A percentile compares a stretch with the other conserved stretches of the same genome.
Evolutionary conservation across 2,888 invertebrate species (phyloP).

Genomic region (Acanthopleura granulata): DNA sequence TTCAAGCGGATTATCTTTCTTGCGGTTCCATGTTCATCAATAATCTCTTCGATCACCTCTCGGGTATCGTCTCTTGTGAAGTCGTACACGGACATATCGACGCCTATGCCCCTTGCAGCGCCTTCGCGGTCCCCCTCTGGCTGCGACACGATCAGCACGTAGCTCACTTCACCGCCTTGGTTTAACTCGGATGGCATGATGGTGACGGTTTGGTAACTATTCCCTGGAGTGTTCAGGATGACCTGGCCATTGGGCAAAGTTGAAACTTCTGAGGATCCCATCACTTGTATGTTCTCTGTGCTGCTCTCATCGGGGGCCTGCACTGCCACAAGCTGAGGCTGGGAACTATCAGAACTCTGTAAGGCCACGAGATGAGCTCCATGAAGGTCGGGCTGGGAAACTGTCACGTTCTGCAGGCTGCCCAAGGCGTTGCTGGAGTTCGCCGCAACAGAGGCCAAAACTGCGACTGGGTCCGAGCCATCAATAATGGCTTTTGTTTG

Average conservation of each 20-base stretch:
- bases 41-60: constrained; percentile 51
- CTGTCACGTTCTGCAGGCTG: constrained; percentile 34
- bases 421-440: constrained; percentile 36
- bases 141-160: constrained; percentile 85
- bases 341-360: constrained; percentile 54
- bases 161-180: constrained; percentile 87
- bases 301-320: constrained; percentile 42
- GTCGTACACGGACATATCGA: constrained; percentile 79
- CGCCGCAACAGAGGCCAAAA: constrained; percentile 47
- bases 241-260: constrained; percentile 23
- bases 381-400: constrained; percentile 22
- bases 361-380: constrained; percentile 52
- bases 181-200: constrained; percentile 84
- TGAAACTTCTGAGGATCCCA: constrained; percentile 18
- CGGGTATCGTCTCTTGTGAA: constrained; percentile 77
- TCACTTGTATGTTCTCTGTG: constrained; percentile 34
- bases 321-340: constrained; percentile 58
- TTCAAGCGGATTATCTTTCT: constrained; percentile 77
- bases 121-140: constrained; percentile 72
- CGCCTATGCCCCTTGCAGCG: constrained; percentile 67
- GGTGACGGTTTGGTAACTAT: constrained; percentile 84
- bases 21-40: constrained; percentile 76
- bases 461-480: constrained; percentile 42
- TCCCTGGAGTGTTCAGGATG: constrained; percentile 68
- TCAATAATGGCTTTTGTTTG: constrained; percentile 27